phyloP scores from a whole-genome alignment of 2,888 invertebrate genomes.

The Ferdinandea cuprea region DNA sequence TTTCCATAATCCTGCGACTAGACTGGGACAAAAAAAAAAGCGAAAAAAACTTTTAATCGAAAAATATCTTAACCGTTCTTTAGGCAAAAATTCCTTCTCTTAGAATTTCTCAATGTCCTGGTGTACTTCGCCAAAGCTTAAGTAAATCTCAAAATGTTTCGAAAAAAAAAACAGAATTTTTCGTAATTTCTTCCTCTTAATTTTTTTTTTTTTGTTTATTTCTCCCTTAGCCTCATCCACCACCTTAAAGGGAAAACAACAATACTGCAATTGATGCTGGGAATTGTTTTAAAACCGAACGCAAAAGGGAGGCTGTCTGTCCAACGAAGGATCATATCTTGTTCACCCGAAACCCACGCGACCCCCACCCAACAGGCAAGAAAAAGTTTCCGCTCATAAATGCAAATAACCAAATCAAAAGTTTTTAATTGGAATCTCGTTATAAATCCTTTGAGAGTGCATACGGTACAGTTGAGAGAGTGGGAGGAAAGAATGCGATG shows the following conservation, averaged over 20 bases:
- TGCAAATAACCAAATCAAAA: conserved; percentile 75
- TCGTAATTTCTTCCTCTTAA: conserved; percentile 46
- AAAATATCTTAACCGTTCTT: conserved; percentile 65
- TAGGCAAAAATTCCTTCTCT: conserved; percentile 34
- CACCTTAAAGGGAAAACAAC: conserved; percentile 18
- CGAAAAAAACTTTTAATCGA: conserved; percentile 64
- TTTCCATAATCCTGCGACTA: conserved; percentile 67
- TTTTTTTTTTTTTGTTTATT: conserved; percentile 17
- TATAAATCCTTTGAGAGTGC: conserved; percentile 70
- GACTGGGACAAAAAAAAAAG: conserved; percentile 7
- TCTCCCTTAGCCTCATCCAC: not conserved
- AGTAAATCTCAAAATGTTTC: conserved; percentile 36
- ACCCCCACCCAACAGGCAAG: too few relatives aligned
- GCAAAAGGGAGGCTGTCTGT: conserved; percentile 44
- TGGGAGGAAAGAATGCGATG: conserved; percentile 34
- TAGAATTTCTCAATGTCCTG: conserved; percentile 4
- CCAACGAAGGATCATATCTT: conserved; percentile 56
- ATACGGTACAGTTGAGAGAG: conserved; percentile 34
- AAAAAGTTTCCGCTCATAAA: conserved; percentile 71
- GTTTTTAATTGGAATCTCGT: conserved; percentile 74
- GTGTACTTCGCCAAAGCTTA: conserved; percentile 16
- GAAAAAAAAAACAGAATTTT: conserved; percentile 66
- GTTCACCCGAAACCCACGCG: not conserved
- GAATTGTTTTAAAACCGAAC: conserved; percentile 43
- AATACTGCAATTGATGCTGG: conserved; percentile 31